Evolutionary conservation across 2,888 invertebrate species (phyloP).

Genomic region (Ecliptopera silaceata): DNA sequence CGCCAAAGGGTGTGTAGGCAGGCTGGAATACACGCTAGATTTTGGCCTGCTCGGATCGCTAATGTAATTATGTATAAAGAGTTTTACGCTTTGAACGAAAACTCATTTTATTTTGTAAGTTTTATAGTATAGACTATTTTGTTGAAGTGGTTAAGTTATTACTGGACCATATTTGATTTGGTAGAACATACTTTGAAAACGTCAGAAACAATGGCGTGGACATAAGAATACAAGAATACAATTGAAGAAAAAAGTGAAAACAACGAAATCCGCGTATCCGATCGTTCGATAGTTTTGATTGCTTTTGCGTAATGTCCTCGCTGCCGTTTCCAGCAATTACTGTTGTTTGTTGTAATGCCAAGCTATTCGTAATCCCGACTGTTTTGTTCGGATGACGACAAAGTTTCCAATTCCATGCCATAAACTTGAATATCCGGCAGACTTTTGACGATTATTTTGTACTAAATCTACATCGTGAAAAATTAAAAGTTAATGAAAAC

Average conservation of each 20-base stretch:
- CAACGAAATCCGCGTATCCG: conserved; percentile 62
- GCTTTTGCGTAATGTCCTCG: conserved; percentile 57
- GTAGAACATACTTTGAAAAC: background rate
- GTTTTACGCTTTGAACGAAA: background rate
- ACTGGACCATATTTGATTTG: too few relatives aligned
- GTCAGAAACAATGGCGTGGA: background rate
- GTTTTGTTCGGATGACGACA: conserved; percentile 23
- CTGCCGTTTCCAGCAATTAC: conserved; percentile 37
- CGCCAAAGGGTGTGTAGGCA: conserved; percentile 1
- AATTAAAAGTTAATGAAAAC: too few relatives aligned
- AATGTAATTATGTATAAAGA: background rate
- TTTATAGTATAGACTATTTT: too few relatives aligned
- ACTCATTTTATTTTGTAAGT: too few relatives aligned
- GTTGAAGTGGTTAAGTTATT: too few relatives aligned
- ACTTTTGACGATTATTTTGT: conserved; percentile 13
- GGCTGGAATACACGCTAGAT: background rate
- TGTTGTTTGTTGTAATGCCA: conserved; percentile 36
- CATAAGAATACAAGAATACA: background rate
- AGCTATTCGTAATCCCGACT: conserved; percentile 20
- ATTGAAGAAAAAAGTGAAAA: conserved; percentile 35
- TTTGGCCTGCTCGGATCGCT: background rate
- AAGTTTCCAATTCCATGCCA: conserved; percentile 18
- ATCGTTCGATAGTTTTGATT: conserved; percentile 70
- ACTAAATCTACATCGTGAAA: background rate
- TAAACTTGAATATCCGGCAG: conserved; percentile 8